A percentile compares a stretch with the other conserved stretches of the same genome.
These are phyloP conservation scores for Trachurus trachurus DNA, from an alignment of 2,797 vertebrate species.

Conservation along the genomic window DNA sequence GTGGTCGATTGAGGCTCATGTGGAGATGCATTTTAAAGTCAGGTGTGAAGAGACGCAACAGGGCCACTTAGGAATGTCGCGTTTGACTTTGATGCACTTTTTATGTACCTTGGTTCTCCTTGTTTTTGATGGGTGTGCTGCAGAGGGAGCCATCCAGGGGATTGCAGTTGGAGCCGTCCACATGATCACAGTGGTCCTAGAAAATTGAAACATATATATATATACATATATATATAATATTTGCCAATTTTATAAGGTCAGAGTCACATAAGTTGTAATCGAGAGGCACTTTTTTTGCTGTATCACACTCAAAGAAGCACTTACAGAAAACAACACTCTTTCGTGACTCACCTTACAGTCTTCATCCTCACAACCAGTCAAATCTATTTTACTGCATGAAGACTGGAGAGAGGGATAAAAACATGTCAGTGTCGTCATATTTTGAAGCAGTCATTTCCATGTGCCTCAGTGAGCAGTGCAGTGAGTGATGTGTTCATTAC, in stretches of 20 bases:
- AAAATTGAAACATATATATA: constrained; percentile 16
- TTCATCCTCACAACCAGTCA: constrained; percentile 92
- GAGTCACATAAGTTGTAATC: not conserved
- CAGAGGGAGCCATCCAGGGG: constrained; percentile 89
- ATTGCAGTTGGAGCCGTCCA: constrained; percentile 87
- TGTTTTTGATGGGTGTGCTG: constrained; percentile 90
- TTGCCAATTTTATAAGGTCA: not conserved
- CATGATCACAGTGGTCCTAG: constrained; percentile 90
- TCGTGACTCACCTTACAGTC: constrained; percentile 84
- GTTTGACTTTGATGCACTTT: constrained; percentile 1
- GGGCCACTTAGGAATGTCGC: not conserved
- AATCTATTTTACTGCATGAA: constrained; percentile 92
- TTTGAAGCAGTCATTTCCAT: not conserved
- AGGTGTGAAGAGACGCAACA: too few species aligned
- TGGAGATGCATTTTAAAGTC: too few species aligned
- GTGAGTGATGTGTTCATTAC: constrained; percentile 82
- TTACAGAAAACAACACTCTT: not conserved
- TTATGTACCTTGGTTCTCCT: constrained; percentile 84
- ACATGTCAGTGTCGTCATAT: constrained; percentile 1
- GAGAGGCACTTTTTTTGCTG: not conserved
- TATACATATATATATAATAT: not conserved
- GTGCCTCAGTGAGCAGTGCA: not conserved
- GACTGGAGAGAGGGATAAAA: constrained; percentile 79
- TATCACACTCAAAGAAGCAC: not conserved
- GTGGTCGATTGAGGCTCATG: too few species aligned